A percentile compares a stretch with the other conserved stretches of the same genome.
Evolutionary conservation across 2,113 vertebrate genomes (phyloP).

Genomic region (Procapra przewalskii): DNA sequence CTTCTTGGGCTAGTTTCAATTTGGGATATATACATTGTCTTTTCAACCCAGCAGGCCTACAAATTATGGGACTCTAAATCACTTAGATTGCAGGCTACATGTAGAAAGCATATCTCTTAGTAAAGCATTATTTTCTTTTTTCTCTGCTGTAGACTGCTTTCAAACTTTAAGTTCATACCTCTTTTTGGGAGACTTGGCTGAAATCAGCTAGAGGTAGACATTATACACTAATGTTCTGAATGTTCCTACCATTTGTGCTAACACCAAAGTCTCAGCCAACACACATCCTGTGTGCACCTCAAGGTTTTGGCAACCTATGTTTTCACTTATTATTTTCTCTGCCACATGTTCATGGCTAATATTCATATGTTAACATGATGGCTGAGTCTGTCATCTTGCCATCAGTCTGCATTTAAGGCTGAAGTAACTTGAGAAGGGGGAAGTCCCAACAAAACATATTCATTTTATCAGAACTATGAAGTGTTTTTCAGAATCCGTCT

Average conservation of each 20-base stretch:
- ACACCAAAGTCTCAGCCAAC: neutral
- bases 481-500: neutral
- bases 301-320: neutral
- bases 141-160: neutral
- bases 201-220: neutral
- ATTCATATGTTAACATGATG: neutral
- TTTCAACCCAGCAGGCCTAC: constrained; percentile 58
- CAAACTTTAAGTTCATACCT: constrained; percentile 28
- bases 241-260: neutral
- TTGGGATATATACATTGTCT: constrained; percentile 43
- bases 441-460: neutral
- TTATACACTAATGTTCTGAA: neutral
- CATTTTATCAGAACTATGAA: neutral
- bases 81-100: constrained; percentile 53
- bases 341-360: neutral
- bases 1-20: constrained; percentile 46
- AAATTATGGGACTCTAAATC: constrained; percentile 61
- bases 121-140: constrained; percentile 39
- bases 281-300: neutral
- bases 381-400: neutral
- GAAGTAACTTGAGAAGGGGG: neutral
- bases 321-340: neutral
- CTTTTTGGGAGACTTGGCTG: constrained; percentile 3
- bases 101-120: constrained; percentile 19
- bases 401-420: neutral